phyloP scores from a whole-genome alignment of 2,888 invertebrate genomes.

The Hirtodrosophila trivittata region DNA sequence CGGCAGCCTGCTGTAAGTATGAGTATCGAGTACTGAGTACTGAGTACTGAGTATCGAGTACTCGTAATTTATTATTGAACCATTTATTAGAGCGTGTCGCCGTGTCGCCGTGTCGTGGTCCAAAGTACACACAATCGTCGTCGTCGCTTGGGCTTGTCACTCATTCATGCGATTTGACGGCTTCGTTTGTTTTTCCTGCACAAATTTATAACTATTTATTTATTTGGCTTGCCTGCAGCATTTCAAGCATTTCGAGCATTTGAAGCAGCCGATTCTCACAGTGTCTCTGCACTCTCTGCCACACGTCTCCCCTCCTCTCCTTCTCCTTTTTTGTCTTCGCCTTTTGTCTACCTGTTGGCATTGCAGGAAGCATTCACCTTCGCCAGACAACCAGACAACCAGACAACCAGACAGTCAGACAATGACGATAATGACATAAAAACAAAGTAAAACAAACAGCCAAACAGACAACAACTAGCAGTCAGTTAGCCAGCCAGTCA shows the following conservation, averaged over 20 bases:
- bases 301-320: too few species aligned
- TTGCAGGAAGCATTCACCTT: constrained; percentile 78
- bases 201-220: constrained; percentile 67
- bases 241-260: constrained; percentile 50
- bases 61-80: constrained; percentile 72
- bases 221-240: constrained; percentile 40
- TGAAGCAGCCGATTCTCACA: constrained; percentile 72
- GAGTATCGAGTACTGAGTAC: too few species aligned
- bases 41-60: not conserved
- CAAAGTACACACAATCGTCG: constrained; percentile 54
- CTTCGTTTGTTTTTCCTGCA: constrained; percentile 50
- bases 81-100: constrained; percentile 73
- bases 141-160: constrained; percentile 71
- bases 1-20: constrained; percentile 14
- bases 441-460: constrained; percentile 62
- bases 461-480: constrained; percentile 21
- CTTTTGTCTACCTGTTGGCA: constrained; percentile 78
- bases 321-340: too few species aligned
- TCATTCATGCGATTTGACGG: constrained; percentile 67
- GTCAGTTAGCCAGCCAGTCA: constrained; percentile 33
- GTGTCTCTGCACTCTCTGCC: too few species aligned
- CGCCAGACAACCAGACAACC: constrained; percentile 33
- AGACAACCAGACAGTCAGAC: constrained; percentile 37
- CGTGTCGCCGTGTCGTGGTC: constrained; percentile 12
- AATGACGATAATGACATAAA: constrained; percentile 64